Base-by-base conservation (phyloP, 2,797 vertebrate species). In the Enteromius mattozi region DNA sequence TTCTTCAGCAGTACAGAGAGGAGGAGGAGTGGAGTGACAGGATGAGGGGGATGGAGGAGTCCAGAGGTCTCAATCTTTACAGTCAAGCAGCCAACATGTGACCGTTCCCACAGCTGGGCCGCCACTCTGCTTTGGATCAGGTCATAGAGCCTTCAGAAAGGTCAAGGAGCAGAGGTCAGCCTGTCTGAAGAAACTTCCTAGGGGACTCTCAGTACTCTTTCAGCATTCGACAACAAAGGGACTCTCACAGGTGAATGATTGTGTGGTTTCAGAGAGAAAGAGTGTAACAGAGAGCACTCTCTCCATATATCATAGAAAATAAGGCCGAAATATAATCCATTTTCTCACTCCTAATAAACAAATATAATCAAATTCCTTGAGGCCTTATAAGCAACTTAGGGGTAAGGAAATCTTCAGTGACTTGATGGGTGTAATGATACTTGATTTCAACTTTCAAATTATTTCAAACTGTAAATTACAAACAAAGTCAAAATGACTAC, bases 41-140 rank as follows among this genome's bases (percentile, higher is more conserved):
- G 78, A 87, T 74, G 84, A 83, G 68, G 40, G 79, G 63, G 82
- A 37, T 69, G 49, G 63, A 79, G 59, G 65, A 85, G 79, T 74
- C 74, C 71, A 83, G 81, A 84, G 71, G 54, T 78, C 70, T 82
- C 82, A 76, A 86, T 82, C 69, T 65, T 82, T 88, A 84, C 83
- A 88, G 87, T 87, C 85, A 85, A 88, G 83, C 79, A 85, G 84
- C 54, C 77, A 79, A 80, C 69, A 85, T 65, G 61, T 87, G 82
- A 79, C 51, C 61, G 47, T 78, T 87, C 42, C 81, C 80, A 87
- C 84, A 87, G 80, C 88, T 86, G 84, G 75, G 76, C 68, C 69
- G 69, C 61, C 78, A 82, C 63, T 87, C 69, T 61, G 81, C 66
- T 61, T 54, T 79, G 63, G 84, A 86, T 80, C 42, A 84, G 76